Conservation (phyloP, 1,140 invertebrate genomes). For the Tachypleus tridentatus region DNA sequence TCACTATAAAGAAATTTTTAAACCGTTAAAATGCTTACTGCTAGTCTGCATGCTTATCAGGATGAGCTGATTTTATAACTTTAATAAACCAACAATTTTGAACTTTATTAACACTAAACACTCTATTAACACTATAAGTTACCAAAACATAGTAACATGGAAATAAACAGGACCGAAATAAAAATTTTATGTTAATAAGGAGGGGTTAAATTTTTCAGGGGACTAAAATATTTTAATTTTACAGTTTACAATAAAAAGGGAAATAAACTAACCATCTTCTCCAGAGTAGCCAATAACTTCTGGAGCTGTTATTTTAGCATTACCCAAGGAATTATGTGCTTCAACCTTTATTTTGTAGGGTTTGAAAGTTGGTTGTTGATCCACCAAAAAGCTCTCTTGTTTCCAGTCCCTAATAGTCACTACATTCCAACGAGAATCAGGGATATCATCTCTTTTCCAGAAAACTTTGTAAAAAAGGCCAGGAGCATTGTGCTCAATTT, state of each 20-base stretch:
- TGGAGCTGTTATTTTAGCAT: constrained; percentile 63
- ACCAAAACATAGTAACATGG: no score
- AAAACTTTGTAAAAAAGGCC: constrained; percentile 80
- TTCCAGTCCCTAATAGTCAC: constrained; percentile 66
- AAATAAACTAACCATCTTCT: constrained; percentile 49
- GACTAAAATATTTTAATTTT: no score
- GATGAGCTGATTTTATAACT: no score
- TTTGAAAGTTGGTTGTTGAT: constrained; percentile 81
- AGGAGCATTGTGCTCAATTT: constrained; percentile 91
- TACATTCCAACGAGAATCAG: constrained; percentile 53
- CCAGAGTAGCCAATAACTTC: constrained; percentile 85
- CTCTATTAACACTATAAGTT: no score
- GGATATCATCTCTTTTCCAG: constrained; percentile 61
- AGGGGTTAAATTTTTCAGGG: no score
- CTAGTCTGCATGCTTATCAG: no score
- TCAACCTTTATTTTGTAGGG: constrained; percentile 81
- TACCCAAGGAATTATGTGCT: constrained; percentile 78
- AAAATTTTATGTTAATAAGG: no score
- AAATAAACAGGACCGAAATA: no score
- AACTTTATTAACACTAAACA: no score
- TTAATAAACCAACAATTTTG: no score
- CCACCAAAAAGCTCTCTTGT: constrained; percentile 47
- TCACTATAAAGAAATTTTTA: no score
- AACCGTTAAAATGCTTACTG: no score
- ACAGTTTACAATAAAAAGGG: not conserved